Evolutionary conservation across 2,797 vertebrate genomes (phyloP).

Genomic region (Rhabdomys pumilio): DNA sequence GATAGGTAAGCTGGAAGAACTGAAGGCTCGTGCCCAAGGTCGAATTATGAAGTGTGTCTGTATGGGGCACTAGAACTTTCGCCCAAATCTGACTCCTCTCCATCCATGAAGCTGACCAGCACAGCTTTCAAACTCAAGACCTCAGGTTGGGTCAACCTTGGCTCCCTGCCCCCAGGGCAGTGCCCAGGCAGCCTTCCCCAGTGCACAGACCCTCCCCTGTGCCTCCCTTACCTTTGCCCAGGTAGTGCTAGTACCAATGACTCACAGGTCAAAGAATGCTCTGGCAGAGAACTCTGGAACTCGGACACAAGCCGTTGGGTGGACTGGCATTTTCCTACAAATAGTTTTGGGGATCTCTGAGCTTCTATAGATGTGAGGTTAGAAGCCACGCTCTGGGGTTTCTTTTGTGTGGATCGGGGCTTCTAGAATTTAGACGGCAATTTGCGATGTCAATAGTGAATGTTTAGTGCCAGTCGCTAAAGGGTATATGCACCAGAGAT

Average conservation of each 20-base stretch:
- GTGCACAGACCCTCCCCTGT: background rate
- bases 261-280: conserved; percentile 46
- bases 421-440: background rate
- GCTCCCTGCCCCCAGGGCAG: background rate
- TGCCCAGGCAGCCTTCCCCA: background rate
- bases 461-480: background rate
- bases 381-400: background rate
- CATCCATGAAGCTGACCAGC: background rate
- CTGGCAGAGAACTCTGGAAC: background rate
- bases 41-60: background rate
- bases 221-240: background rate
- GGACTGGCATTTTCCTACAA: conserved; percentile 6
- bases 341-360: background rate
- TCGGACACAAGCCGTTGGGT: background rate
- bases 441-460: background rate
- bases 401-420: background rate
- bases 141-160: background rate
- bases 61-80: background rate
- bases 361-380: background rate
- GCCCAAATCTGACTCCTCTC: background rate
- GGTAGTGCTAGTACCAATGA: conserved; percentile 12
- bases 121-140: conserved; percentile 4
- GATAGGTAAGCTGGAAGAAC: background rate
- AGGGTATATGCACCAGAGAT: background rate
- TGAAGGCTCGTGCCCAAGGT: background rate